Base-by-base conservation (phyloP, 2,888 invertebrate genomes). In the Operophtera brumata region DNA sequence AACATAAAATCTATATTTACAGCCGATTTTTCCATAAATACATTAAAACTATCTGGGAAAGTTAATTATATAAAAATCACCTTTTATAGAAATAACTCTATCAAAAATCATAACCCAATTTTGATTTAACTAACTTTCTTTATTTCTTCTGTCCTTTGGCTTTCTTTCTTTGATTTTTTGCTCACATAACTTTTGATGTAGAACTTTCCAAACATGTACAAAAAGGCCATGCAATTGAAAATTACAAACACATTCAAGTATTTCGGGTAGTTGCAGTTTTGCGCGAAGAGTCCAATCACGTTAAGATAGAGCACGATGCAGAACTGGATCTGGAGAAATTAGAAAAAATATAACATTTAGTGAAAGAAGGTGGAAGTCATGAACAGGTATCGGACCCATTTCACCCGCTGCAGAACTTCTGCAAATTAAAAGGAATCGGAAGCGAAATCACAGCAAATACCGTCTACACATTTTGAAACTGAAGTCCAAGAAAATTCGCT, bases 171-270 rank as follows among this genome's bases (percentile, higher is more conserved):
- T 20, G 13, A 30, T 25, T 61, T 62, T 30, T 53, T 61, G 10
- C 13, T 57, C 10, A 86, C 76, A 70, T 95, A 95, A 56, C 88
- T 93, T 52, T 87, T 86, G 9, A 93, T 82, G 70, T 95, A 95
- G 72, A 95, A 95, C 44, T 92, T 91, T 39, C 93, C 92, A 71
- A 95, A 95, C 82, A 95, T 91, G 65, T 94, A 94, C 6, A 94
- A 89, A 75, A 95, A 95, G 0, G 93, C 83, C 0, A 84, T 71
- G 1, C 94, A 91, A 69, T 94, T 94, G 25, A 91, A 69, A 6
- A 91, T 82, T 36, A 94, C 88, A 47, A 94, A 80, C 12, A 88
- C 76, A 2, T 92, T 91, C 41, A 94, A 81, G 0, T 84, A 70
- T 66, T 92, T 93, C 0, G 94, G 94, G 61, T 93, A 93, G 64